Conservation (phyloP, 2,888 invertebrate species). For the Congeria kusceri region DNA sequence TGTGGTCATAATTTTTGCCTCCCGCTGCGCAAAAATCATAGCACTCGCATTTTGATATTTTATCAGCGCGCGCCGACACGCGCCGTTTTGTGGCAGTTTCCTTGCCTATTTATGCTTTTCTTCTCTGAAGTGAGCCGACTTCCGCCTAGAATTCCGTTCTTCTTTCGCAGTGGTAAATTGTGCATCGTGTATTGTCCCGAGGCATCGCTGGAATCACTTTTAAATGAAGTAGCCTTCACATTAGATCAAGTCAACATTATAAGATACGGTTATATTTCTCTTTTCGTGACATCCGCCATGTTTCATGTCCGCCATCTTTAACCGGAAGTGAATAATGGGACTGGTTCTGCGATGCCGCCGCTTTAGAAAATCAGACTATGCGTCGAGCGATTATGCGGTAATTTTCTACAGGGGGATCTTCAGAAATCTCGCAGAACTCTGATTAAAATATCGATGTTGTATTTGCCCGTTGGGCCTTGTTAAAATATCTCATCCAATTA, state of each 20-base stretch:
- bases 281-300: conserved; percentile 19
- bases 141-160: conserved; percentile 60
- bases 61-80: conserved; percentile 30
- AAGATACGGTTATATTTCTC: conserved; percentile 36
- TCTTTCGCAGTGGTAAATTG: conserved; percentile 64
- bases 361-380: conserved; percentile 11
- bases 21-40: conserved; percentile 56
- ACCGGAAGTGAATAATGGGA: conserved; percentile 58
- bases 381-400: conserved; percentile 20
- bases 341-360: conserved; percentile 11
- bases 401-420: conserved; percentile 21
- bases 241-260: conserved; percentile 27
- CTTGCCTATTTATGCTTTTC: conserved; percentile 61
- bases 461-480: conserved; percentile 2
- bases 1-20: conserved; percentile 30
- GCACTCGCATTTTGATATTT: conserved; percentile 17
- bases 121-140: conserved; percentile 59
- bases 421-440: background rate
- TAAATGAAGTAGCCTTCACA: conserved; percentile 60
- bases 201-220: conserved; percentile 60
- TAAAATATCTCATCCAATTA: conserved; percentile 10
- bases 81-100: conserved; percentile 52
- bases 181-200: conserved; percentile 59
- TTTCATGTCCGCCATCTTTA: conserved; percentile 51
- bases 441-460: conserved; percentile 13